Evolutionary conservation across 2,113 vertebrate genomes (phyloP), one percentile per base, ranked within the genome.

Genomic region (Ceratotherium simum): DNA sequence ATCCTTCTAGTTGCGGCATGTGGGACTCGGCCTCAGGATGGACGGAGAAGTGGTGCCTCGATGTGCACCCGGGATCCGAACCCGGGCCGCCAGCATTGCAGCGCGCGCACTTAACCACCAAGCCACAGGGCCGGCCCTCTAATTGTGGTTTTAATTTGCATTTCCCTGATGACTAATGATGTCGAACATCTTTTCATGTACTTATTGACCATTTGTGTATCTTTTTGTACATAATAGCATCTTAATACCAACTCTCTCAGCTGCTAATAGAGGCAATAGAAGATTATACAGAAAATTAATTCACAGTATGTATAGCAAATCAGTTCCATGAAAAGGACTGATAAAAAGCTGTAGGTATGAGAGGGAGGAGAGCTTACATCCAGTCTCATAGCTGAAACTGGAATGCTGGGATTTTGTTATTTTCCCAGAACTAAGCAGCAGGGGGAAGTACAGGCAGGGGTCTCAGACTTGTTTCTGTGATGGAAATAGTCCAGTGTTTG

Each of bases 121-220:
- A n/a, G n/a, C n/a, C n/a, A n/a, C n/a, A n/a, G n/a, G n/a, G n/a
- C n/a, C n/a, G n/a, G n/a, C n/a, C n/a, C n/a, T 88, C 85, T 89
- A 73, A 92, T 51, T 89, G 96, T 91, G 78, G 65, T 76, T 96
- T 87, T 78, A n/a, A 86, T 96, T 95, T 96, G 90, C 92, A 91
- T 95, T 89, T 97, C 82, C 82, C 82, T 70, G 78, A 93, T 82
- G 93, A 96, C 93, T 97, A 93, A 89, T 51, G 79, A 91, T 75
- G 92, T 39, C 76, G 92, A 94, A 67, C 67, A 23, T 75, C 75
- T 94, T 95, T 97, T 95, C 94, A 83, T 6, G 29, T 80, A 65
- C 83, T 90, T 92, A 84, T 20, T 62, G 76, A 54, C 82, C 78
- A 90, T 91, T 96, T 75, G 46, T 96, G 42, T 64, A 64, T 95